A percentile compares a stretch with the other conserved stretches of the same genome.
Conservation (phyloP, 2,113 vertebrate species). For the Microcebus ravelobensis region DNA sequence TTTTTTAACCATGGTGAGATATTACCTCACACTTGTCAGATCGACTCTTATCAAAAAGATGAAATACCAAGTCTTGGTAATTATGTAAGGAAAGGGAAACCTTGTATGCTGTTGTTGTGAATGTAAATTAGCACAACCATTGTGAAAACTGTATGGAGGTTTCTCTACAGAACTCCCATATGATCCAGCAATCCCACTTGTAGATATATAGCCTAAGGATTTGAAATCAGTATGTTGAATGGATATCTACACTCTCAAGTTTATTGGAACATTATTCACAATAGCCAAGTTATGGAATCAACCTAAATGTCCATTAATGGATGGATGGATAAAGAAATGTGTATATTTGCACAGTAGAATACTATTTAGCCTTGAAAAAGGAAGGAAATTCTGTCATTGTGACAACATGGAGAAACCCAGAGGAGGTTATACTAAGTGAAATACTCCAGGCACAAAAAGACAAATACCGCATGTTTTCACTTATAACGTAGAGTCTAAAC, state of each 20-base stretch:
- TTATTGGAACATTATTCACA: neutral
- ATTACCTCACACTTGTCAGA: neutral
- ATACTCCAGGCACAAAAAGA: neutral
- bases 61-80: neutral
- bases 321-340: neutral
- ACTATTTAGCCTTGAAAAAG: neutral
- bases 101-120: neutral
- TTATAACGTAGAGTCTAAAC: neutral
- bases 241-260: neutral
- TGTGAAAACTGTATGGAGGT: neutral
- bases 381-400: neutral
- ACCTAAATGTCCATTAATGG: neutral
- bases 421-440: neutral
- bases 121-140: neutral
- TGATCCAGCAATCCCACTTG: neutral
- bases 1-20: neutral
- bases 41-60: neutral
- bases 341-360: neutral
- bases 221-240: neutral
- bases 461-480: neutral
- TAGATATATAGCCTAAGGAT: neutral
- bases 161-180: neutral
- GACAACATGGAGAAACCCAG: neutral
- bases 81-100: neutral
- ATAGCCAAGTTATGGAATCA: neutral